A percentile compares a stretch with the other conserved stretches of the same genome.
phyloP scores from a whole-genome alignment of 2,113 vertebrate species.

The Desmodus rotundus region DNA sequence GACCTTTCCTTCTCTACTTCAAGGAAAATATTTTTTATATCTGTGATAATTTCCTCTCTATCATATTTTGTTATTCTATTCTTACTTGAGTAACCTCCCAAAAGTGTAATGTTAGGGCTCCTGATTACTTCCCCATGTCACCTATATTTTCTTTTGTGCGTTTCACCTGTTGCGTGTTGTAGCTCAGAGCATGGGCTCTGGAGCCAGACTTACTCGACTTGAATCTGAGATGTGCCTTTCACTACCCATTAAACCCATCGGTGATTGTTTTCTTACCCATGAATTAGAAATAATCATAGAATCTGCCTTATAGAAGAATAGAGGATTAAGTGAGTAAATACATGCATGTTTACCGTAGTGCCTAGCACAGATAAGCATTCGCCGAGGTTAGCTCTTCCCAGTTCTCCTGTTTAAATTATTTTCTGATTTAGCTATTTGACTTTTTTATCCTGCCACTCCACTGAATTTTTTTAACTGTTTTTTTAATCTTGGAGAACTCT shows the following conservation, averaged over 20 bases:
- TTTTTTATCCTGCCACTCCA: background rate
- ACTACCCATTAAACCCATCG: background rate
- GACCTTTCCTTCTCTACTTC: background rate
- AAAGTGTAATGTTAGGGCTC: background rate
- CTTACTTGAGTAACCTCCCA: background rate
- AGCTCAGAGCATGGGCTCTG: background rate
- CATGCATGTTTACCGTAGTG: background rate
- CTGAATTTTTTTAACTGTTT: background rate
- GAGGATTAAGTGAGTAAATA: background rate
- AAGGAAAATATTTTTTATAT: background rate
- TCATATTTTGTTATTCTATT: background rate
- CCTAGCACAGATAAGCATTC: background rate
- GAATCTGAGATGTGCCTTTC: background rate
- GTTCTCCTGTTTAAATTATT: background rate
- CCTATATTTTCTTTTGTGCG: background rate
- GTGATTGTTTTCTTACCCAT: background rate
- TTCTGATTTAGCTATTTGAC: background rate
- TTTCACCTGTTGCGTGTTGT: background rate
- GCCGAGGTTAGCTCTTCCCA: too few species aligned
- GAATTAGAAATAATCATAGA: background rate
- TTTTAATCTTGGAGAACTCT: background rate
- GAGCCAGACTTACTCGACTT: background rate
- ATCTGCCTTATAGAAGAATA: background rate
- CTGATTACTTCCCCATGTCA: background rate
- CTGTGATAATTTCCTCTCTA: background rate